Evolutionary conservation across 1,140 invertebrate genomes (phyloP).

Genomic region (Drosophila carrolli): DNA sequence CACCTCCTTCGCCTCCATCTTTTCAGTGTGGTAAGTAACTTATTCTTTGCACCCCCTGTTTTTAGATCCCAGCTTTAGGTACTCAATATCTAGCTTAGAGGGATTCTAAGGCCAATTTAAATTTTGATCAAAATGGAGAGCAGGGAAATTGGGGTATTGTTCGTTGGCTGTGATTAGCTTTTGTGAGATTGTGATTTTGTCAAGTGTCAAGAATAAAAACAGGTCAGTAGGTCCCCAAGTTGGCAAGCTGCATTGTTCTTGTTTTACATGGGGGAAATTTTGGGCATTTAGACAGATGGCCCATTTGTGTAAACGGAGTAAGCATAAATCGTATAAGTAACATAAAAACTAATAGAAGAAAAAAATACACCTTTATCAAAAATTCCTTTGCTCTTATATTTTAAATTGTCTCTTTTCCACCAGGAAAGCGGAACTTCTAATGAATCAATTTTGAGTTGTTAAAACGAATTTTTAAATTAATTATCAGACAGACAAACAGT

Average conservation of each 20-base stretch:
- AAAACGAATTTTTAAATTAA: no score
- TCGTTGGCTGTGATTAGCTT: conserved; percentile 27
- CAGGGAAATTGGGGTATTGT: background rate
- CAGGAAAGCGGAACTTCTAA: no score
- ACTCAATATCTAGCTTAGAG: conserved; percentile 1
- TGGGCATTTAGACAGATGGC: background rate
- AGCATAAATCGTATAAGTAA: background rate
- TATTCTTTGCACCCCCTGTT: conserved; percentile 13
- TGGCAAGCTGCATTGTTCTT: conserved; percentile 4
- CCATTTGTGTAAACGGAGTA: background rate
- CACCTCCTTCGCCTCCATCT: conserved; percentile 15
- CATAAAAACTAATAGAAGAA: no score
- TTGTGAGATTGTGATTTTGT: conserved; percentile 8
- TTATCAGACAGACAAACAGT: no score
- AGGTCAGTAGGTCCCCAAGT: conserved; percentile 20
- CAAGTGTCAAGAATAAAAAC: conserved; percentile 17
- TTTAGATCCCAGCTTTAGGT: background rate
- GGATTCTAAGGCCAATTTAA: conserved; percentile 27
- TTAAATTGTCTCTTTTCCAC: no score
- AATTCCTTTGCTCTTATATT: no score
- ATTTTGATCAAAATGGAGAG: conserved; percentile 14
- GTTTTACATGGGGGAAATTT: background rate
- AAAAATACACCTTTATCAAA: no score
- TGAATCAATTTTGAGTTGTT: no score
- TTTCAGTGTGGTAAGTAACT: conserved; percentile 25